Base-by-base conservation (phyloP, 2,797 vertebrate species). In the Emys orbicularis region DNA sequence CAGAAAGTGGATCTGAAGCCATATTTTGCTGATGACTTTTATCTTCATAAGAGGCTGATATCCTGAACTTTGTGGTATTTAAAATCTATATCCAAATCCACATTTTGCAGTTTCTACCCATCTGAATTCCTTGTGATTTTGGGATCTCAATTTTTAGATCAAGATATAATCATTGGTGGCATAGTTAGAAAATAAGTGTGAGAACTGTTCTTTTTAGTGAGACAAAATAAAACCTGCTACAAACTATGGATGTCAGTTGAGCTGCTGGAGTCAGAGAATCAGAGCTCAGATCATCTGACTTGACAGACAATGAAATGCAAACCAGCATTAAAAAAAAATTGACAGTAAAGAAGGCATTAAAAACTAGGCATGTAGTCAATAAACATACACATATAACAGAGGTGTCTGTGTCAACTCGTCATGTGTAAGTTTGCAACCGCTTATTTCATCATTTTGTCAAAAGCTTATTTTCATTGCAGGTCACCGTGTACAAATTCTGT, bases 261-360 rank as follows among this genome's bases (percentile, higher is more conserved):
- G 83, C 34, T 27, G 74, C 72, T 80, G 59, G 95, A 0, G 1
- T 76, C 79, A 91, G 21, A 52, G 57, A 10, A 5, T 54, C 85
- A 52, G 72, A 89, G 57, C 77, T 92, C 81, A 25, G n/a, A 72
- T 6, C 52, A 84, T 81, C 4, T 44, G 37, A 0, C 82, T 89
- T 92, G 68, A 68, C 85, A 79, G 31, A 80, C 81, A 54, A 85
- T 81, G 91, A 72, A 91, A 95, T 94, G 86, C 87, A 94, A 89
- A 86, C 6, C 80, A 74, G 61, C 57, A 57, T 59, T 12, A 72
- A 79, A 41, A 89, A 34, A 34, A 87, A 50, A 50, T 8, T 41
- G 34, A 83, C 44, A 18, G 21, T 29, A 74, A 92, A 72, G 9
- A 86, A 93, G 93, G 12, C 19, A 87, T 90, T 82, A 50, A 93